Evolutionary conservation across 2,888 invertebrate genomes (phyloP), one percentile per base, ranked within the genome.

Genomic region (Deilephila elpenor): DNA sequence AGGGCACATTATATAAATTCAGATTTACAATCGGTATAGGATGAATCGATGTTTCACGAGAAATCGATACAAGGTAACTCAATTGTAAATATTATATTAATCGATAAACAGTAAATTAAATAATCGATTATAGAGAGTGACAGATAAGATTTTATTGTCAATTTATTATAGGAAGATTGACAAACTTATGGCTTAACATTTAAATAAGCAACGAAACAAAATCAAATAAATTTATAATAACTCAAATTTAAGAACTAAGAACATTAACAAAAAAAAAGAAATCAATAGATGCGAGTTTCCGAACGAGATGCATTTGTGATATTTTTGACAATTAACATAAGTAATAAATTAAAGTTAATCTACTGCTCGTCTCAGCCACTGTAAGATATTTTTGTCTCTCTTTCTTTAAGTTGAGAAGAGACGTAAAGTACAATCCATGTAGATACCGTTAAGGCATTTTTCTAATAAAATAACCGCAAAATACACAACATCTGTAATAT

Each of bases 151-250:
- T 34, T 64, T 34, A 20, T 20, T 51, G 17, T 25, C 25, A 67
- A 44, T 14, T 44, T 51, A 44, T 51, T 14, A 51, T 67, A 51
- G 78, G 78, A 79, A 79, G 78, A 78, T 76, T 76, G 75, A 79
- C 79, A 73, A 81, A 83, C 76, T 79, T 80, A 81, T 78, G 80
- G 79, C 82, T 82, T 84, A 85, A 82, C 85, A 84, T 86, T 87
- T 86, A 88, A 64, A 64, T 83, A 89, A 88, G 90, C 89, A 93
- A 92, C 91, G 89, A 89, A 89, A 89, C 86, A 89, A 86, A 87
- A 83, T 83, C 77, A 83, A 84, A 83, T 73, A 67, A 82, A 82
- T 80, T 81, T 79, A 84, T 84, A 75, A 84, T 78, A 83, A 85
- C 82, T 84, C 72, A 82, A 82, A 83, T 83, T 84, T 88, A 87